Percentiles rank a stretch among this genome's conserved stretches.
phyloP scores from a whole-genome alignment of 2,888 invertebrate species.

The Miltochrista miniata region DNA sequence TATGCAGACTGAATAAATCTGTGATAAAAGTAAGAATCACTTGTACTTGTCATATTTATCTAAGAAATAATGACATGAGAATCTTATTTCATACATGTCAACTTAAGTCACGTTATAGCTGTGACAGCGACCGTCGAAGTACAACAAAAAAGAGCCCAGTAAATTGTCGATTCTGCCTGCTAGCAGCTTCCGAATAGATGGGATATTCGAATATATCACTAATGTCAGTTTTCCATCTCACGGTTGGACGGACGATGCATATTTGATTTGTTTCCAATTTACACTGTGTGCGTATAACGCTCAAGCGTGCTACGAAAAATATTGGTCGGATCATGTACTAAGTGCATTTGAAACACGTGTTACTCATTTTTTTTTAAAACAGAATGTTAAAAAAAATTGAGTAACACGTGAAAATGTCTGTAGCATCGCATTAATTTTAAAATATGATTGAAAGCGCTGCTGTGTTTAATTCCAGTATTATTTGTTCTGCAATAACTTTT shows the following conservation, averaged over 20 bases:
- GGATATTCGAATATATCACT: conserved; percentile 61
- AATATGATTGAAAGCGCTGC: background rate
- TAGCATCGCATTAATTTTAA: too few relatives aligned
- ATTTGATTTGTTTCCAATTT: conserved; percentile 81
- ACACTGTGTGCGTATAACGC: conserved; percentile 54
- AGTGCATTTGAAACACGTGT: conserved; percentile 34
- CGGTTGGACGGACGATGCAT: conserved; percentile 74
- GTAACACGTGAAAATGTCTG: too few relatives aligned
- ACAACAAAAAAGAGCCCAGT: conserved; percentile 49
- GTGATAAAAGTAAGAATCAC: too few relatives aligned
- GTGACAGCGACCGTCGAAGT: conserved; percentile 37
- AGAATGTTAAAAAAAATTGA: too few relatives aligned
- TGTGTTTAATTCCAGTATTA: background rate
- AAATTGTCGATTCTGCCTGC: conserved; percentile 53
- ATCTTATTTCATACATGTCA: conserved; percentile 17
- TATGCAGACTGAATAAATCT: too few relatives aligned
- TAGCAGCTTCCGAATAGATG: conserved; percentile 54
- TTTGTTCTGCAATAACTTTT: too few relatives aligned
- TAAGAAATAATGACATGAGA: conserved; percentile 9
- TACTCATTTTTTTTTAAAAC: conserved; percentile 4
- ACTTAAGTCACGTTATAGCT: conserved; percentile 17
- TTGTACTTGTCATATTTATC: conserved; percentile 3
- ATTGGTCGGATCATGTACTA: conserved; percentile 47
- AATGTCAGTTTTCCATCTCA: conserved; percentile 76
- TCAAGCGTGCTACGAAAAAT: conserved; percentile 59